Base-by-base conservation (phyloP, 1,140 invertebrate species). In the Aphis craccivora region DNA sequence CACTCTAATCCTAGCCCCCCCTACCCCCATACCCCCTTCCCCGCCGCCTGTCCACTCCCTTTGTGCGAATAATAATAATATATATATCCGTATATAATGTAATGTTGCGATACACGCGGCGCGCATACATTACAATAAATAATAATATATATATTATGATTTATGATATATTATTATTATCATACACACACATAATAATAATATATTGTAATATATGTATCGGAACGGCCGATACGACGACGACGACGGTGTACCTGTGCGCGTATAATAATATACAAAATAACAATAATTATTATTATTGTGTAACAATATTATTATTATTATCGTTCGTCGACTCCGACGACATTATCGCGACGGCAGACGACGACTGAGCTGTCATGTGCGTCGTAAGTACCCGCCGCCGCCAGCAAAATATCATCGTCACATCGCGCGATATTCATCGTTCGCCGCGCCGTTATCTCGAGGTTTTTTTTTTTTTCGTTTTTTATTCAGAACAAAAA, bases 1-100 rank as follows among this genome's bases (percentile, higher is more conserved):
- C 88, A 60, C 87, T 89, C 9, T 90, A 55, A 90, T 90, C 88
- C 88, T 88, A 45, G 30, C 86, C 84, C 84, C 84, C 84, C 37
- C 76, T 30, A 35, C 67, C 4, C 76, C 37, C 25, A 1, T 23
- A 1, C 7, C 22, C 0, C 23, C 83, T 9, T 23, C 11, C 22
- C 8, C 40, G 37, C 23, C 84, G 84, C 60, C 60, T 5, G 60
- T n/a, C 60, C 60, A n/a, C 60, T 76, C 60, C 30, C 60, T 76
- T 76, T 76, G 60, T 76, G 60, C 30, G 60, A 76, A 76, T 76
- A 76, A 76, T n/a, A 76, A 76, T 76, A 76, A 76, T 86, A 45
- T 25, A 86, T 43, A 83, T 37, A 37, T 23, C 35, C 76, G 76
- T 37, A 83, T 83, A 83, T 40, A 40, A 37, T 83, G 76, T 83